A percentile compares a stretch with the other conserved stretches of the same genome.
phyloP scores from a whole-genome alignment of 2,113 vertebrate species.

The Pterocles orientalis region DNA sequence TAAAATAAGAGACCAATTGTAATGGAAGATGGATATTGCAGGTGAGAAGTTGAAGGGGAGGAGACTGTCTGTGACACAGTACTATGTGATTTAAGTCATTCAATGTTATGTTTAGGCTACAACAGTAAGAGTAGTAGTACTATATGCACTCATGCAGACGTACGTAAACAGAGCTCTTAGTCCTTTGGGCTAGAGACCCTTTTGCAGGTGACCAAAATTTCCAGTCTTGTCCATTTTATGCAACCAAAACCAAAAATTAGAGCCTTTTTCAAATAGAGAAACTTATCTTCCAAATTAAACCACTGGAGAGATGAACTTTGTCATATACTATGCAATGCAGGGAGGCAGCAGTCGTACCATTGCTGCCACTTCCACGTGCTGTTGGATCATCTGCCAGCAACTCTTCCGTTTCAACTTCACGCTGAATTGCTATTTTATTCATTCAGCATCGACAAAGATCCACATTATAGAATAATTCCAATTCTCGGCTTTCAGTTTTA shows the following conservation, averaged over 20 bases:
- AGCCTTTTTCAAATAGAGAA: neutral
- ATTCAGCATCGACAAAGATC: neutral
- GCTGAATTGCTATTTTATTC: neutral
- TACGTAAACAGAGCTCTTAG: neutral
- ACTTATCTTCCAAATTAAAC: neutral
- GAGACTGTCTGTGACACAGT: neutral
- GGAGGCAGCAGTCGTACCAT: neutral
- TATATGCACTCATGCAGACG: neutral
- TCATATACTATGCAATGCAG: neutral
- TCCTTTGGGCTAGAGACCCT: neutral
- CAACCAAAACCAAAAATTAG: neutral
- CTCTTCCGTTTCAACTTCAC: accelerated
- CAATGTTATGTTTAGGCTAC: neutral
- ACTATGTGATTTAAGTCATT: neutral
- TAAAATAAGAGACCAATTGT: neutral
- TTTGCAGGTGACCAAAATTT: neutral
- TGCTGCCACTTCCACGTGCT: neutral
- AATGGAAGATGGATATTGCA: neutral
- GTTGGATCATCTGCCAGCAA: neutral
- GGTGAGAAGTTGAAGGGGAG: neutral
- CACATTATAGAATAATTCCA: neutral
- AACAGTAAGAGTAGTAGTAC: neutral
- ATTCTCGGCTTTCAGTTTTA: neutral
- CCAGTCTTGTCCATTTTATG: neutral
- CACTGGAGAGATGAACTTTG: neutral